A percentile compares a stretch with the other conserved stretches of the same genome.
phyloP scores from a whole-genome alignment of 2,888 invertebrate species.

The Helobdella robusta region DNA sequence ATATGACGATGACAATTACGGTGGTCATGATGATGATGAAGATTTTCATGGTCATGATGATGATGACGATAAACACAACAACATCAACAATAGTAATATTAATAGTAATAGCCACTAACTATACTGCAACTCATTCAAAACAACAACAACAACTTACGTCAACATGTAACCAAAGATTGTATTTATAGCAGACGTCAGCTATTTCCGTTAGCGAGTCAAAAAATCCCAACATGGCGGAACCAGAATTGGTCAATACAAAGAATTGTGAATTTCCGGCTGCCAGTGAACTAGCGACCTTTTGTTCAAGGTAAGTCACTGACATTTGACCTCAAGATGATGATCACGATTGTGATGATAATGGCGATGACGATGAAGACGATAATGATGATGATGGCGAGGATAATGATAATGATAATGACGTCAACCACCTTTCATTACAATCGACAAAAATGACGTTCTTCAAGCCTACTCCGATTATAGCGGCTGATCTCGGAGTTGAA shows the following conservation, averaged over 20 bases:
- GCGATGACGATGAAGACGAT: no score
- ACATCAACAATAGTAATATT: no score
- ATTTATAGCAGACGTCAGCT: slow-evolving; percentile 87
- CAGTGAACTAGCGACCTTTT: slow-evolving; percentile 71
- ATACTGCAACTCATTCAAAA: background rate
- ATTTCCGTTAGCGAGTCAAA: slow-evolving; percentile 87
- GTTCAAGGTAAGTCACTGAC: slow-evolving; percentile 78
- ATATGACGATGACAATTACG: no score
- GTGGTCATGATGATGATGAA: no score
- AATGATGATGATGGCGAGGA: no score
- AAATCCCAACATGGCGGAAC: slow-evolving; percentile 91
- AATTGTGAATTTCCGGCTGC: slow-evolving; percentile 79
- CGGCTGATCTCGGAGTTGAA: slow-evolving; percentile 74
- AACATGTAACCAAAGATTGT: slow-evolving; percentile 90
- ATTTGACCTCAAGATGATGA: slow-evolving; percentile 63
- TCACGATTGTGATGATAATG: no score
- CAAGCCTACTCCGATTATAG: slow-evolving; percentile 75
- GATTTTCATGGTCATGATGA: no score
- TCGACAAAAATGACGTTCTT: slow-evolving; percentile 71
- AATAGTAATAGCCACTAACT: no score
- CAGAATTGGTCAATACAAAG: slow-evolving; percentile 73
- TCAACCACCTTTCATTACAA: slow-evolving; percentile 57
- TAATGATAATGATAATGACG: no score
- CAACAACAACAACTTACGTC: slow-evolving; percentile 63
- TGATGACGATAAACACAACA: no score